Conservation (phyloP, 1,140 invertebrate genomes). For the Halesus radiatus region DNA sequence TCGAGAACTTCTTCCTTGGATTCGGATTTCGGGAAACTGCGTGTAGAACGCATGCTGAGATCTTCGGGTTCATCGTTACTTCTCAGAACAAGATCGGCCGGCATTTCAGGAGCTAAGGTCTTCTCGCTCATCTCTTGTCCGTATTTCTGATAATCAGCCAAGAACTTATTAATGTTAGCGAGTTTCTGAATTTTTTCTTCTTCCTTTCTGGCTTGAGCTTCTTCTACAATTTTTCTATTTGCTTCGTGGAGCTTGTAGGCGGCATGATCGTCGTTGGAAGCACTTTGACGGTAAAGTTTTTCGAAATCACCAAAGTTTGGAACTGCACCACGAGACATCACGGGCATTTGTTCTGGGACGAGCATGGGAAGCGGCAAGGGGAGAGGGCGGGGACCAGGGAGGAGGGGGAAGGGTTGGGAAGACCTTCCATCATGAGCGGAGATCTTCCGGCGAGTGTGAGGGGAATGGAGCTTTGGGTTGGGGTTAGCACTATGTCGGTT, state of each 20-base stretch:
- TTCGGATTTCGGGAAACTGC: conserved; percentile 64
- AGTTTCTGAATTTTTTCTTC: conserved; percentile 60
- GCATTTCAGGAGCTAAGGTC: conserved; percentile 58
- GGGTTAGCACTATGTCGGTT: conserved; percentile 94
- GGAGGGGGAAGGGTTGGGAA: conserved; percentile 84
- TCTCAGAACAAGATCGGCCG: conserved; percentile 52
- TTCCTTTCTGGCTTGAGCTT: conserved; percentile 57
- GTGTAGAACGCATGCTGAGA: conserved; percentile 76
- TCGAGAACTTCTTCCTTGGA: not conserved
- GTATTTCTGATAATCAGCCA: conserved; percentile 59
- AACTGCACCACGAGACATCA: conserved; percentile 70
- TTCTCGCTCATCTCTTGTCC: conserved; percentile 60
- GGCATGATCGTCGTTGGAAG: conserved; percentile 62
- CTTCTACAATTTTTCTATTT: conserved; percentile 63
- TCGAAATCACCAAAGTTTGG: conserved; percentile 70
- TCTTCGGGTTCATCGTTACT: conserved; percentile 75
- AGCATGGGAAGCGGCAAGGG: conserved; percentile 67
- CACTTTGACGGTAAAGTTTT: conserved; percentile 67
- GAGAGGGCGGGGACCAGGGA: conserved; percentile 73
- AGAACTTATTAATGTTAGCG: conserved; percentile 61
- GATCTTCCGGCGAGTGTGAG: conserved; percentile 91
- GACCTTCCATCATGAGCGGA: conserved; percentile 93
- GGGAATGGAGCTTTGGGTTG: conserved; percentile 98
- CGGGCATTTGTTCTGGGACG: conserved; percentile 58
- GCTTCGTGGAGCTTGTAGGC: conserved; percentile 62